phyloP scores from a whole-genome alignment of 2,113 vertebrate genomes.

The Corythornis cristatus region DNA sequence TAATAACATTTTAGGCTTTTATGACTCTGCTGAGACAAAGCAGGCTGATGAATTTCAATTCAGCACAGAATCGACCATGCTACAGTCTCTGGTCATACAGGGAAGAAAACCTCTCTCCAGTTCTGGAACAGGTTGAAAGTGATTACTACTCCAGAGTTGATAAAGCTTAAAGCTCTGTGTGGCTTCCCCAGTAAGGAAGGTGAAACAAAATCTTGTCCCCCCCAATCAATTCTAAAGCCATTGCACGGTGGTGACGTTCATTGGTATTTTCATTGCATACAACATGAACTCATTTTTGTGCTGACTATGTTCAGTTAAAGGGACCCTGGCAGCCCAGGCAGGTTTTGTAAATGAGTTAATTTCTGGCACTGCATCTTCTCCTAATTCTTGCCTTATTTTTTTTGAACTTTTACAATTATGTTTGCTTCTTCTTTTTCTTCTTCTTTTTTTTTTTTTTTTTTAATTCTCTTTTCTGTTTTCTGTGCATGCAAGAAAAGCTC shows the following conservation, averaged over 20 bases:
- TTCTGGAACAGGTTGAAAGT: conserved; percentile 52
- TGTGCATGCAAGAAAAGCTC: neutral
- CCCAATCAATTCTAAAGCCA: conserved; percentile 50
- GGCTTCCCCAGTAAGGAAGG: conserved; percentile 41
- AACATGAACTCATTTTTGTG: neutral
- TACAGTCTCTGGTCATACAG: conserved; percentile 36
- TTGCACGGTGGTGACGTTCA: neutral
- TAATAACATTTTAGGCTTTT: conserved; percentile 77
- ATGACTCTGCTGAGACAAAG: conserved; percentile 70
- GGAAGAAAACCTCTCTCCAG: conserved; percentile 47
- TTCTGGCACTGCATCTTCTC: neutral
- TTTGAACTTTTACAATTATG: neutral
- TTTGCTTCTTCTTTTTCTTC: neutral
- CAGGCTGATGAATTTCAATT: conserved; percentile 76
- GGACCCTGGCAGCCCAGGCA: neutral
- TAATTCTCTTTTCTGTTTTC: neutral
- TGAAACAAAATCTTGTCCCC: conserved; percentile 41
- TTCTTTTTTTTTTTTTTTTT: neutral
- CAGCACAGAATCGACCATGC: conserved; percentile 33
- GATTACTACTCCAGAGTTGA: conserved; percentile 54
- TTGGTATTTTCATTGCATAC: neutral
- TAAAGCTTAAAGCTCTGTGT: conserved; percentile 65
- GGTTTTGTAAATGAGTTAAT: conserved; percentile 26
- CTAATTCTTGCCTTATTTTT: neutral
- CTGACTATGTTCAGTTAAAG: conserved; percentile 12